These are phyloP conservation scores for Leuctra nigra DNA, from an alignment of 2,888 invertebrate genomes.

Conservation along the genomic window DNA sequence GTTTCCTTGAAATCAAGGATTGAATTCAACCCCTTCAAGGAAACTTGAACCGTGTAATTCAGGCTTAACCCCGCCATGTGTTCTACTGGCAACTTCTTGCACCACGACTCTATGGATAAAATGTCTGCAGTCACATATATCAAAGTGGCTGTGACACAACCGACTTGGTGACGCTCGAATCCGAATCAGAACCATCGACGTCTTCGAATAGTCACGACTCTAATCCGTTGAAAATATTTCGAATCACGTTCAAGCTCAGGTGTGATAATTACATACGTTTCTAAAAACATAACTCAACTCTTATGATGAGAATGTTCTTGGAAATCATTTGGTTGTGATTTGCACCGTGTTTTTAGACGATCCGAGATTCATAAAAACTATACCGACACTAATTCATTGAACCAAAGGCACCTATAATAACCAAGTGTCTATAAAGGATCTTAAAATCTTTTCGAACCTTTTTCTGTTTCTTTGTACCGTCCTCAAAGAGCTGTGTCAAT, in stretches of 20 bases:
- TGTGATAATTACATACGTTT: neutral
- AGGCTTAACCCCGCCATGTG: too few relatives aligned
- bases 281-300: neutral
- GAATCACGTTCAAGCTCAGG: conserved; percentile 14
- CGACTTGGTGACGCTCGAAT: too few relatives aligned
- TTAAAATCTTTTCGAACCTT: conserved; percentile 1
- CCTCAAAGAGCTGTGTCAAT: neutral
- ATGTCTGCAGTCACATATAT: too few relatives aligned
- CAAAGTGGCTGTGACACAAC: too few relatives aligned
- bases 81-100: too few relatives aligned
- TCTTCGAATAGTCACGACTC: conserved; percentile 19
- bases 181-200: neutral
- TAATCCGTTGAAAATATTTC: conserved; percentile 23
- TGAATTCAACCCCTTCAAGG: too few relatives aligned
- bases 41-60: too few relatives aligned
- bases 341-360: neutral
- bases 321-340: neutral
- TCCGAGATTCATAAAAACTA: neutral
- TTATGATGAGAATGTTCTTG: neutral
- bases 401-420: too few relatives aligned
- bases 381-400: conserved; percentile 2
- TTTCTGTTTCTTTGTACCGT: neutral
- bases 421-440: neutral
- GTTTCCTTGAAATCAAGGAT: too few relatives aligned
- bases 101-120: too few relatives aligned